These are phyloP conservation scores for Dynastes grantii DNA, from an alignment of 2,888 invertebrate genomes.

Conservation along the genomic window DNA sequence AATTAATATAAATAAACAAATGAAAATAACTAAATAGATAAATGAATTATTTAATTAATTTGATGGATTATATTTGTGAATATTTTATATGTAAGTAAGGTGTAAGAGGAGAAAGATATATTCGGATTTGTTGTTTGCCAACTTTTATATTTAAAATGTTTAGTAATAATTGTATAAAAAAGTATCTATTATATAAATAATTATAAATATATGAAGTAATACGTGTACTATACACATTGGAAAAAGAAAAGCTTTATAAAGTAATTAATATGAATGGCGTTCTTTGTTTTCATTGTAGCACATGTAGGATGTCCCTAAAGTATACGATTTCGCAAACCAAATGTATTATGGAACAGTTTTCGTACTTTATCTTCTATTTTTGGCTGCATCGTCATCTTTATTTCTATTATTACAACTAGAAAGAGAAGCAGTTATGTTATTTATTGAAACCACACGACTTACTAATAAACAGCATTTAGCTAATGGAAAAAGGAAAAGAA, in stretches of 20 bases:
- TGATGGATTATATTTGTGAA: constrained; percentile 47
- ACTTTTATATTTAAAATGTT: constrained; percentile 43
- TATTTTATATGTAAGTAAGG: constrained; percentile 50
- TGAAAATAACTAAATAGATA: not conserved
- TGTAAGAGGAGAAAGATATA: constrained; percentile 36
- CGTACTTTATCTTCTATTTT: too few relatives aligned
- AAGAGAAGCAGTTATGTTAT: too few relatives aligned
- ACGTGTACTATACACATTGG: constrained; percentile 33
- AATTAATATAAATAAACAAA: constrained; percentile 15
- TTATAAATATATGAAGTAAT: constrained; percentile 26
- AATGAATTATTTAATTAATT: constrained; percentile 26
- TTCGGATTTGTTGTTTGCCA: constrained; percentile 51
- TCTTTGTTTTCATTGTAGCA: not conserved
- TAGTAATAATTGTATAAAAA: constrained; percentile 44
- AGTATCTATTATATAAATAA: constrained; percentile 14
- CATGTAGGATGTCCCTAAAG: too few relatives aligned
- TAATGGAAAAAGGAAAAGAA: too few relatives aligned
- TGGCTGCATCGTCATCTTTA: too few relatives aligned
- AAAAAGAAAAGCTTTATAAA: constrained; percentile 42
- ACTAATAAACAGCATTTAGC: too few relatives aligned
- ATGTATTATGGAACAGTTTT: too few relatives aligned
- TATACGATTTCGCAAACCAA: too few relatives aligned
- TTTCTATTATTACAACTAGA: too few relatives aligned
- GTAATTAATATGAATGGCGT: not conserved
- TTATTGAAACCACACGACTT: too few relatives aligned